Base-by-base conservation (phyloP, 2,888 invertebrate genomes). In the Uropetala carovei region DNA sequence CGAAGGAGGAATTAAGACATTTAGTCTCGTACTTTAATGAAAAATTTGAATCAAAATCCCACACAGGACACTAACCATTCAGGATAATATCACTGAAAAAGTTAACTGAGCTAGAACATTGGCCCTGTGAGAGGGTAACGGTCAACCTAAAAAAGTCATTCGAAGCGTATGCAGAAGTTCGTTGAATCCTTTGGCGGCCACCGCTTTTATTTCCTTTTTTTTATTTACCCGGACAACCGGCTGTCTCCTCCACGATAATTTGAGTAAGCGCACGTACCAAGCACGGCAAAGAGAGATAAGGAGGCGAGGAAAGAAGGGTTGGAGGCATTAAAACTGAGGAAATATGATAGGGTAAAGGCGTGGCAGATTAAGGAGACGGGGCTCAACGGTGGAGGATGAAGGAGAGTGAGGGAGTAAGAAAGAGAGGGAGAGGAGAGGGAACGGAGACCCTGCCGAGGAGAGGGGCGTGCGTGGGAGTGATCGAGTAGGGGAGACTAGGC, bases 321-420 rank as follows among this genome's bases (percentile, higher is more conserved):
- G 75, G 27, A 75, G 22, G 75, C 27, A 75, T 22, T 75, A 75
- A 75, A 27, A 27, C 75, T 27, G 27, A 10, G 75, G 75, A 75
- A 75, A 75, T 75, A 75, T 27, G 75, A 75, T 27, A 22, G 75
- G 75, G 75, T 3, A 75, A 75, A 75, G 75, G 27, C 75, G 75
- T 27, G 27, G 43, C 27, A 27, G 75, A 75, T 75, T 75, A 75
- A 75, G 75, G 75, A 75, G 75, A 14, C 75, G 27, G 75, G 27
- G 75, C 7, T 27, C 27, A n/a, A 43, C 43, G 11, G 75, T 75
- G 27, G 75, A 75, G 75, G 75, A 75, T 75, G 75, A 75, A 75
- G 43, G 43, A 43, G 13, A 75, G 27, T n/a, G 22, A 75, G 27
- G 75, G 22, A 27, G n/a, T 27, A 22, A 27, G 27, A 75, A 64